Evolutionary conservation across 2,888 invertebrate species (phyloP).

Genomic region (Meiosimyza decipiens): DNA sequence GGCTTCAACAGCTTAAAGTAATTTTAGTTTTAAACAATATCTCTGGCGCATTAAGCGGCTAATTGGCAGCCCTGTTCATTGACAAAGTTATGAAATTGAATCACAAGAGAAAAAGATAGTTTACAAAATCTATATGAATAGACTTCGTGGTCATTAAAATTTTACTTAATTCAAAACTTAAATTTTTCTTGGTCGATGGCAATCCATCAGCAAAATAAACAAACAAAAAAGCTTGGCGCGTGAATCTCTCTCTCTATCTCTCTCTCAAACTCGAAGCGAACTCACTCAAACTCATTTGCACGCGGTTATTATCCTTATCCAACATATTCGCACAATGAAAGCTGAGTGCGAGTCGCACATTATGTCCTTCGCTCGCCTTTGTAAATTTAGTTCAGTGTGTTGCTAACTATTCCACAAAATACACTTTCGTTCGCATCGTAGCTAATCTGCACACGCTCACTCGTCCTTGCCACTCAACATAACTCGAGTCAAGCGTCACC

Average conservation of each 20-base stretch:
- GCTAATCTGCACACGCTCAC: slow-evolving; percentile 9
- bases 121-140: too few relatives aligned
- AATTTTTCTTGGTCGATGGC: too few relatives aligned
- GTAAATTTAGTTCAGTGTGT: slow-evolving; percentile 59
- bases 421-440: slow-evolving; percentile 30
- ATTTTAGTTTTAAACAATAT: too few relatives aligned
- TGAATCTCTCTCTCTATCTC: slow-evolving; percentile 31
- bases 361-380: slow-evolving; percentile 56
- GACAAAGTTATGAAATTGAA: too few relatives aligned
- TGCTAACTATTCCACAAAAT: slow-evolving; percentile 47
- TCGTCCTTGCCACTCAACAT: slow-evolving; percentile 25
- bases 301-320: slow-evolving; percentile 46
- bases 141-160: too few relatives aligned
- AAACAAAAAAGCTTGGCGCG: not conserved
- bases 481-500: slow-evolving; percentile 13
- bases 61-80: too few relatives aligned
- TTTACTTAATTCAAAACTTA: too few relatives aligned
- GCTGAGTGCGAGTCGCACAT: slow-evolving; percentile 33
- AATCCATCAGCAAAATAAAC: slow-evolving; percentile 14
- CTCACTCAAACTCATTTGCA: slow-evolving; percentile 25
- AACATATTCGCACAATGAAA: not conserved
- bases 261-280: too few relatives aligned
- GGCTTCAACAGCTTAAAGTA: too few relatives aligned
- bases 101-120: too few relatives aligned
- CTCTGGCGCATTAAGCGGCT: too few relatives aligned